phyloP scores from a whole-genome alignment of 2,888 invertebrate species.

The Cantharis flavilabris region DNA sequence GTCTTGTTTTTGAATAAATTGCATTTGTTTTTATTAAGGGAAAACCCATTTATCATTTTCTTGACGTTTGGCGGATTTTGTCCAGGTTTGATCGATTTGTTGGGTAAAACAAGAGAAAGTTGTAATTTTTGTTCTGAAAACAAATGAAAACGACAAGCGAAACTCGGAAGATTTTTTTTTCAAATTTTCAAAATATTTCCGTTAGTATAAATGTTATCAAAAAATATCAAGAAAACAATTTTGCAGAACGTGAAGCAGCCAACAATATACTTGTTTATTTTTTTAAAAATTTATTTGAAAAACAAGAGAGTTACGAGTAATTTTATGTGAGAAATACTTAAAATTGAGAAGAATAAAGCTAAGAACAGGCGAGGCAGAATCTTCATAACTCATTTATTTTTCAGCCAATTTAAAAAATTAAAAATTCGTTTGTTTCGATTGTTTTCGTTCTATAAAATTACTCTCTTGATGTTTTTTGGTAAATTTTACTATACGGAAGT shows the following conservation, averaged over 20 bases:
- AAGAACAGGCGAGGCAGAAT: not conserved
- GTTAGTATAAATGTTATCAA: not conserved
- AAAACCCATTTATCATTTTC: not conserved
- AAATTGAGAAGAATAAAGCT: no score
- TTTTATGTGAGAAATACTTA: not conserved
- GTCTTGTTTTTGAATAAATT: conserved; percentile 14
- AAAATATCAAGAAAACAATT: not conserved
- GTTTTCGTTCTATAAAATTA: not conserved
- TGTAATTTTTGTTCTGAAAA: not conserved
- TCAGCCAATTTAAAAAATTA: not conserved
- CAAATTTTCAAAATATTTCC: not conserved
- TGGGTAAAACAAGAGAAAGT: not conserved
- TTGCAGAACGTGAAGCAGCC: not conserved
- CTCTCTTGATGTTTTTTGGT: not conserved
- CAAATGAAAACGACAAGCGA: not conserved
- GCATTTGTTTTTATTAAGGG: not conserved
- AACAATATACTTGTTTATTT: not conserved
- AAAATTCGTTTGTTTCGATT: not conserved
- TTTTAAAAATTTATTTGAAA: not conserved
- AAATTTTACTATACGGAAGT: not conserved
- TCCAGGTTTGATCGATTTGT: not conserved
- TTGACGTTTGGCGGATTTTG: not conserved
- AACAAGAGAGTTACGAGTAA: not conserved
- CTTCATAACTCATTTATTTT: not conserved
- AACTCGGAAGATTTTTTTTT: not conserved